These are phyloP conservation scores for Tretioscincus oriximinensis DNA, from an alignment of 2,113 vertebrate genomes.

Conservation along the genomic window DNA sequence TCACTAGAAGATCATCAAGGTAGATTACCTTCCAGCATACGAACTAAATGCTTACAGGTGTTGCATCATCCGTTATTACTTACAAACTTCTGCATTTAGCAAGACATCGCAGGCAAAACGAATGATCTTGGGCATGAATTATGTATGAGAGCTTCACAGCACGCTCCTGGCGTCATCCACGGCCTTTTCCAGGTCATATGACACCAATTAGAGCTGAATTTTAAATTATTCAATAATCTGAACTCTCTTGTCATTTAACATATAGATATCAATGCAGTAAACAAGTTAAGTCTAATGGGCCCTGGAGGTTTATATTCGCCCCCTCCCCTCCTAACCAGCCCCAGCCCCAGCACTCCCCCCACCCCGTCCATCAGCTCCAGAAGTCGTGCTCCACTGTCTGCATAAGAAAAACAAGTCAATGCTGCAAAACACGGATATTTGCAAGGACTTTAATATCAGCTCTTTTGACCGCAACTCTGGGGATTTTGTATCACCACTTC, in stretches of 20 bases:
- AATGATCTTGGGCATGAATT: slow-evolving; percentile 81
- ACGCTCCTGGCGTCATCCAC: slow-evolving; percentile 79
- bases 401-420: slow-evolving; percentile 72
- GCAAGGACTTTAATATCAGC: slow-evolving; percentile 74
- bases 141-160: slow-evolving; percentile 81
- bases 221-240: slow-evolving; percentile 86
- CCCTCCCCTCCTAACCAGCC: neutral
- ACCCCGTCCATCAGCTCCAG: slow-evolving; percentile 58
- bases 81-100: slow-evolving; percentile 80
- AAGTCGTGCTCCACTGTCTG: slow-evolving; percentile 61
- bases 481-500: slow-evolving; percentile 66
- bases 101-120: slow-evolving; percentile 76
- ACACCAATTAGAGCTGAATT: slow-evolving; percentile 85
- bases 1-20: slow-evolving; percentile 80
- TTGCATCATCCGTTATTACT: slow-evolving; percentile 80
- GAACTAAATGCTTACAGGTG: slow-evolving; percentile 86
- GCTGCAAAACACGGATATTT: slow-evolving; percentile 70
- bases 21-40: slow-evolving; percentile 79
- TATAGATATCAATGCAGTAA: slow-evolving; percentile 84
- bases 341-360: neutral
- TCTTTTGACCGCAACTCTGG: slow-evolving; percentile 68
- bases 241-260: slow-evolving; percentile 86
- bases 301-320: slow-evolving; percentile 71
- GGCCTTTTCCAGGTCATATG: slow-evolving; percentile 82
- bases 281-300: slow-evolving; percentile 85